phyloP scores from a whole-genome alignment of 1,140 invertebrate genomes.

The Pantala flavescens region DNA sequence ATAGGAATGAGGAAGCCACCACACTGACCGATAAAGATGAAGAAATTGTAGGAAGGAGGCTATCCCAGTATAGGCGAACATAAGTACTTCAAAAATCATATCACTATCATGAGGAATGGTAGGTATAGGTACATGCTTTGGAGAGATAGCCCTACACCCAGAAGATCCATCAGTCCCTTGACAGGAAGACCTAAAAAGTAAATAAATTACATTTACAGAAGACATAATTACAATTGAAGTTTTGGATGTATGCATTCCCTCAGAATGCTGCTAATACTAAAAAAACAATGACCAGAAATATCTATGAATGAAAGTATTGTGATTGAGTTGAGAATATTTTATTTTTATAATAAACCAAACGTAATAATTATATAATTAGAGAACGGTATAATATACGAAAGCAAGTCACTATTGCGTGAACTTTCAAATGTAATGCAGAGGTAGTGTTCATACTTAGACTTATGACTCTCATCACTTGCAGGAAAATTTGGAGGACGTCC shows the following conservation, averaged over 20 bases:
- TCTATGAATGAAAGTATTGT: no score
- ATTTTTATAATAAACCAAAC: no score
- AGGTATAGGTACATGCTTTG: slow-evolving; percentile 77
- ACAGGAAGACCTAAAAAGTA: slow-evolving; percentile 11
- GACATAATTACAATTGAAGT: neutral
- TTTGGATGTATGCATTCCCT: no score
- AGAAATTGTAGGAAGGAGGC: slow-evolving; percentile 75
- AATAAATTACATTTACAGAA: neutral
- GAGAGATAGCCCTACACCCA: slow-evolving; percentile 30
- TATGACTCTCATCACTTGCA: neutral
- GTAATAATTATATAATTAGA: no score
- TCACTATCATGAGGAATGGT: slow-evolving; percentile 71
- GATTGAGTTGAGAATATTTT: no score
- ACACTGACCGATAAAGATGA: slow-evolving; percentile 91
- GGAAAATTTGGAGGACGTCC: neutral
- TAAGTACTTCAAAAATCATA: slow-evolving; percentile 71
- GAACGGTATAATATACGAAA: no score
- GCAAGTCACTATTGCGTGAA: no score
- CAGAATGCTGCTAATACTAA: no score
- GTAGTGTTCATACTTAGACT: neutral
- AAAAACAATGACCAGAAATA: no score
- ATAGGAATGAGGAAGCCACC: slow-evolving; percentile 91
- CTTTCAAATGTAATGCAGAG: no score
- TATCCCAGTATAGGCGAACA: slow-evolving; percentile 67
- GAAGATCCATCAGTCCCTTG: slow-evolving; percentile 10